Base-by-base conservation (phyloP, 2,888 invertebrate genomes). In the Tenthredo amoena region DNA sequence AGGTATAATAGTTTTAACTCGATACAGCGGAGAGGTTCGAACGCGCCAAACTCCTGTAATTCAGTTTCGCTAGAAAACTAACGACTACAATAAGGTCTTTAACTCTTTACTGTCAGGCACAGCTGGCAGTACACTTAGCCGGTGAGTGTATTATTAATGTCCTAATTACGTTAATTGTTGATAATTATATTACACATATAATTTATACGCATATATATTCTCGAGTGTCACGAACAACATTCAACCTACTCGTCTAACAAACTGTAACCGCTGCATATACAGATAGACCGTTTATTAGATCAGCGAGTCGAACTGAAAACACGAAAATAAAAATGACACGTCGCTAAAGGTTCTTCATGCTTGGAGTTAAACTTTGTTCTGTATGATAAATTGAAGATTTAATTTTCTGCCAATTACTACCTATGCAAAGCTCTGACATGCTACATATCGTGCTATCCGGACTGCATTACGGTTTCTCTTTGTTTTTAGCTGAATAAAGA, bases 81-180 rank as follows among this genome's bases (percentile, higher is more conserved):
- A 81, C 81, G 81, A 81, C 81, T 81, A 62, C 81, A 62, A 81
- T 81, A 62, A 62, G 81, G 81, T 81, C 81, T 81, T 81, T 81
- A 81, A 81, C 81, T 81, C 81, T 81, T 81, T 81, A 81, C 10
- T 50, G 62, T 81, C 81, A 81, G 62, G 37, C 58, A 62, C 81
- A 81, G 62, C 62, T 26, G 81, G 58, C 81, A 12, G 77, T 62
- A 40, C 55, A 47, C 47, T 37, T 37, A 37, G 79, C 37, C 58
- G 10, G 82, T 18, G 62, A 65, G 68, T 83, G 26, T 83, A 71
- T 83, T 83, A 71, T 83, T 83, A 68, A 83, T 47, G 21, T 31
- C 65, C 31, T 26, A 71, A 71, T 50, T 68, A 71, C 83, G n/a
- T 31, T 34, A 71, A 37, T 83, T 83, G 37, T 68, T 83, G 62